These are phyloP conservation scores for Philonicus albiceps DNA, from an alignment of 2,888 invertebrate genomes.

Conservation along the genomic window DNA sequence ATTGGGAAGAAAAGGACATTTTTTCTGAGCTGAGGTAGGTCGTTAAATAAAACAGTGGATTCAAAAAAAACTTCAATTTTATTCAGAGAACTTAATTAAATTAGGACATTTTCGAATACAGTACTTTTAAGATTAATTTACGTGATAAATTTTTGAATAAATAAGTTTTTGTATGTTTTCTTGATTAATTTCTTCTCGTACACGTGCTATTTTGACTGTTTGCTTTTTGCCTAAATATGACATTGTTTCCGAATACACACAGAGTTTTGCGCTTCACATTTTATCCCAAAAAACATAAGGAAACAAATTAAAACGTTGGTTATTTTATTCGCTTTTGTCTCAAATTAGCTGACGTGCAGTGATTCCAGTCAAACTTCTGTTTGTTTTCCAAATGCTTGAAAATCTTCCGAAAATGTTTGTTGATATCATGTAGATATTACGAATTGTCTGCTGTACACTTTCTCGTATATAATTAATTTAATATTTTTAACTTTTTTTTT, in stretches of 20 bases:
- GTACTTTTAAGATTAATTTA: conserved; percentile 41
- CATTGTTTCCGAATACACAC: conserved; percentile 19
- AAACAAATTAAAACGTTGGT: conserved; percentile 23
- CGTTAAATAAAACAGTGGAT: background rate
- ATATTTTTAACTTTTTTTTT: conserved; percentile 38
- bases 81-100: conserved; percentile 49
- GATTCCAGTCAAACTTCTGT: conserved; percentile 11
- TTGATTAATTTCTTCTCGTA: conserved; percentile 8
- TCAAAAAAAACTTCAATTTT: conserved; percentile 49
- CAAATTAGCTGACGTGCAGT: conserved; percentile 1
- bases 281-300: conserved; percentile 38
- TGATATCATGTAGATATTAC: conserved; percentile 9
- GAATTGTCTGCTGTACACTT: conserved; percentile 31
- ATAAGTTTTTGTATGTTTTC: conserved; percentile 31
- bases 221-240: background rate
- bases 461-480: conserved; percentile 25
- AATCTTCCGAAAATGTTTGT: conserved; percentile 15
- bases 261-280: background rate
- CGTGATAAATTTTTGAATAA: conserved; percentile 25
- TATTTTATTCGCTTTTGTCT: background rate
- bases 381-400: background rate
- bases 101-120: conserved; percentile 49
- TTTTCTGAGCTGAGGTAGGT: background rate
- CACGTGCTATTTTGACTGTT: conserved; percentile 13
- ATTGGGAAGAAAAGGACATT: too few species aligned